Percentiles rank a stretch among this genome's conserved stretches.
These are phyloP conservation scores for Phortica magna DNA, from an alignment of 2,888 invertebrate species.

Conservation along the genomic window DNA sequence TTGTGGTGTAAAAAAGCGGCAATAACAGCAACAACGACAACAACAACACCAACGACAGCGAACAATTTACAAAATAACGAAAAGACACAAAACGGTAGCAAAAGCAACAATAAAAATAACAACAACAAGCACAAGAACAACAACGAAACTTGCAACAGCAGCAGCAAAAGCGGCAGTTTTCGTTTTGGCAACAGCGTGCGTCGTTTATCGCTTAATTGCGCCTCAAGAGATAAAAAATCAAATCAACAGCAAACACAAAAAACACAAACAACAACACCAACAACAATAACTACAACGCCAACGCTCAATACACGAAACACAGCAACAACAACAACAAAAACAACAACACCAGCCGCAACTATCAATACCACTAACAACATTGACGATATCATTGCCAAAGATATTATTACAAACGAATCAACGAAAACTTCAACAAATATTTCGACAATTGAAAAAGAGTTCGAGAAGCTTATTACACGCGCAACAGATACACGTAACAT, in stretches of 20 bases:
- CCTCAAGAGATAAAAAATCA: conserved; percentile 57
- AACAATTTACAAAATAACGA: conserved; percentile 43
- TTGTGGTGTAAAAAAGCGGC: conserved; percentile 76
- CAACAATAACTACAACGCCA: conserved; percentile 40
- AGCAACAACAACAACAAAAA: conserved; percentile 26
- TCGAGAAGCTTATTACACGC: conserved; percentile 42
- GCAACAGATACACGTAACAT: background rate
- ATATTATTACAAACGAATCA: conserved; percentile 11
- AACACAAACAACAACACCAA: conserved; percentile 40
- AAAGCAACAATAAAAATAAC: conserved; percentile 27
- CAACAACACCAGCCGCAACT: conserved; percentile 31
- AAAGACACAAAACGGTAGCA: conserved; percentile 41
- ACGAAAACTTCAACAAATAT: conserved; percentile 35
- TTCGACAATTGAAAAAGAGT: conserved; percentile 56
- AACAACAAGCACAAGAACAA: conserved; percentile 54
- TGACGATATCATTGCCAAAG: background rate
- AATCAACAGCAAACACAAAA: conserved; percentile 11
- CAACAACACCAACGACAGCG: conserved; percentile 29
- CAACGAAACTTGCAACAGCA: conserved; percentile 38
- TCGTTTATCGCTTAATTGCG: conserved; percentile 66
- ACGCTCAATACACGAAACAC: conserved; percentile 10
- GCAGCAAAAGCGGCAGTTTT: conserved; percentile 49
- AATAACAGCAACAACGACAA: conserved; percentile 51
- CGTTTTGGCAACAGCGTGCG: conserved; percentile 60
- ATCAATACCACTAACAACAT: background rate